Evolutionary conservation across 2,113 vertebrate genomes (phyloP), one percentile per base, ranked within the genome.

Genomic region (Acinonyx jubatus): DNA sequence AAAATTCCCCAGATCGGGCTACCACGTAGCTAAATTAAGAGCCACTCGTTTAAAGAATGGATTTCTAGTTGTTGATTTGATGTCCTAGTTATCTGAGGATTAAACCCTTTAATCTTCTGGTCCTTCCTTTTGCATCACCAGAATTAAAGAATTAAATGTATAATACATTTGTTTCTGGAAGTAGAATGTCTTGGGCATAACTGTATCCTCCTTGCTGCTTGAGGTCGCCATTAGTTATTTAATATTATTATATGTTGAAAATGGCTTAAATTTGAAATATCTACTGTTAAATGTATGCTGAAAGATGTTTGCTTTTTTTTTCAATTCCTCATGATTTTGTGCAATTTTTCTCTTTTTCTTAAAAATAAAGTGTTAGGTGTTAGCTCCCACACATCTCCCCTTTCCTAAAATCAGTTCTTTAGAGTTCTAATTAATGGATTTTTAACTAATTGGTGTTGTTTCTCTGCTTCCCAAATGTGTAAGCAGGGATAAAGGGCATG

Each of bases 361-460:
- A 96, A 96, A 94, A 93, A 91, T 93, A 89, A 97, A 92, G 48
- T 90, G 68, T 94, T 91, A 81, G 33, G 6, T 93, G 55, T 96
- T 89, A 95, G 71, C 71, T 96, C 79, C 94, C 69, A 73, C 76
- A 94, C 11, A 73, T 91, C 55, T 84, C 21, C 63, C 65, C 61
- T 95, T 36, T 68, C 38, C 38, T 1, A 57, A 94, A 86, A 79
- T 95, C 71, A 87, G 61, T 85, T 95, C n/a, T 89, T 96, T 87
- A 57, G 50, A 80, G 71, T 94, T 97, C 81, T 94, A 97, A 97
- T 88, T 96, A 95, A 57, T 73, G 48, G 36, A 69, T 96, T 92
- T 96, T 92, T 82, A 93, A 94, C 15, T 79, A 96, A 97, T 82
- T 95, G 31, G 52, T 45, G 38, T 74, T 96, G 63, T 96, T 97